A percentile compares a stretch with the other conserved stretches of the same genome.
Conservation (phyloP, 2,797 vertebrate species). For the Sebastolobus alascanus region DNA sequence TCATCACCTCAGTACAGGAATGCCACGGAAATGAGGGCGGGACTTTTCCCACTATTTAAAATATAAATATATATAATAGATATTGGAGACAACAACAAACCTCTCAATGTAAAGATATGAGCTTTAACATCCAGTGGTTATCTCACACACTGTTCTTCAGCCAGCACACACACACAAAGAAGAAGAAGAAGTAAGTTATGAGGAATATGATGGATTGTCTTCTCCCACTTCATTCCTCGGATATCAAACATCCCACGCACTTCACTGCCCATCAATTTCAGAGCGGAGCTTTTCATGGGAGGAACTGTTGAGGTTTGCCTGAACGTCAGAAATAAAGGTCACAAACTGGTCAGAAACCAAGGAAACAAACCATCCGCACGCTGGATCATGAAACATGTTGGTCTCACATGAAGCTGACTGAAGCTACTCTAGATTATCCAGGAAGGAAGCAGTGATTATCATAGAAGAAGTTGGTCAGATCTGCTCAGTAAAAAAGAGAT, state of each 20-base stretch:
- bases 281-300: conserved; percentile 7
- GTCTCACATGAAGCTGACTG: too few species aligned
- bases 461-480: too few species aligned
- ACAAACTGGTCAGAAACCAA: background rate
- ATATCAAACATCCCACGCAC: conserved; percentile 31
- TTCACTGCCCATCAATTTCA: conserved; percentile 37
- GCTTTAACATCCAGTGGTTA: background rate
- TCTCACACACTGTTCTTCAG: conserved; percentile 20
- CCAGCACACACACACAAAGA: conserved; percentile 5
- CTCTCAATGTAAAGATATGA: background rate
- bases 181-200: background rate
- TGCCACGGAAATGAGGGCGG: too few species aligned
- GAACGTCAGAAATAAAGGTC: background rate
- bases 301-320: background rate
- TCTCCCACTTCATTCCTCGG: conserved; percentile 55
- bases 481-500: too few species aligned
- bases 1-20: too few species aligned
- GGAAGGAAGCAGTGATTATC: too few species aligned
- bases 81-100: background rate
- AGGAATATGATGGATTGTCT: conserved; percentile 30
- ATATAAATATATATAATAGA: too few species aligned
- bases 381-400: background rate
- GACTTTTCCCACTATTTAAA: too few species aligned
- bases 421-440: too few species aligned
- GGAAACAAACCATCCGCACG: background rate